Conservation (phyloP, 2,797 vertebrate species). For the Lepus oiostolus region DNA sequence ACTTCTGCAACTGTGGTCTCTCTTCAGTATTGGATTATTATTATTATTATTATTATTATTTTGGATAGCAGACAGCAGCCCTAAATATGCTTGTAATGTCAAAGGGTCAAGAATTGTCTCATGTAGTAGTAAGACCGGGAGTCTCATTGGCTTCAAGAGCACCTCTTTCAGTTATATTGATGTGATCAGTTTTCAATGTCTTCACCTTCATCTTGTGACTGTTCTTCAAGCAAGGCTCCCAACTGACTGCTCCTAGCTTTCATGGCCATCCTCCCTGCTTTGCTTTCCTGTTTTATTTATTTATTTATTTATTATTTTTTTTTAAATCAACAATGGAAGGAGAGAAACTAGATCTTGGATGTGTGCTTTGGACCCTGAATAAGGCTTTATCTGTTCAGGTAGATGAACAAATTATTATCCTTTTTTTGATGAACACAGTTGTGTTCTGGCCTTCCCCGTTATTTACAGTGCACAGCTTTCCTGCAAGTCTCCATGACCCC, state of each 20-base stretch:
- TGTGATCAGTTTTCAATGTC: not conserved
- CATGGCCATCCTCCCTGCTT: not conserved
- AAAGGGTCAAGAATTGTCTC: not conserved
- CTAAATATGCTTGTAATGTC: not conserved
- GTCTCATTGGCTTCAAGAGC: not conserved
- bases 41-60: too few species aligned
- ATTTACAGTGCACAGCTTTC: not conserved
- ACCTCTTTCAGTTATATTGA: not conserved
- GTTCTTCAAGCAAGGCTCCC: not conserved
- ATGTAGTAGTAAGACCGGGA: not conserved
- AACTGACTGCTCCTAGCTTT: not conserved
- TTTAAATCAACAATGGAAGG: not conserved
- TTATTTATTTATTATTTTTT: too few species aligned
- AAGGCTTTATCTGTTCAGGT: slow-evolving; percentile 13
- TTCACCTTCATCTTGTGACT: not conserved
- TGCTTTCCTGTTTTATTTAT: not conserved
- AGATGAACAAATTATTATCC: not conserved
- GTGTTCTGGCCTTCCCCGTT: not conserved
- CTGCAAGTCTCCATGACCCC: not conserved
- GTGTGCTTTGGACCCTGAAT: not conserved
- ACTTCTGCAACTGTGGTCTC: not conserved
- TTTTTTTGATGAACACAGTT: not conserved
- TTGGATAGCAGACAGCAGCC: not conserved
- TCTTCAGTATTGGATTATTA: not conserved
- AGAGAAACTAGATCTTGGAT: not conserved